Percentiles rank a stretch among this genome's conserved stretches.
These are phyloP conservation scores for Protaetia brevitarsis DNA, from an alignment of 1,140 invertebrate species.

Conservation along the genomic window DNA sequence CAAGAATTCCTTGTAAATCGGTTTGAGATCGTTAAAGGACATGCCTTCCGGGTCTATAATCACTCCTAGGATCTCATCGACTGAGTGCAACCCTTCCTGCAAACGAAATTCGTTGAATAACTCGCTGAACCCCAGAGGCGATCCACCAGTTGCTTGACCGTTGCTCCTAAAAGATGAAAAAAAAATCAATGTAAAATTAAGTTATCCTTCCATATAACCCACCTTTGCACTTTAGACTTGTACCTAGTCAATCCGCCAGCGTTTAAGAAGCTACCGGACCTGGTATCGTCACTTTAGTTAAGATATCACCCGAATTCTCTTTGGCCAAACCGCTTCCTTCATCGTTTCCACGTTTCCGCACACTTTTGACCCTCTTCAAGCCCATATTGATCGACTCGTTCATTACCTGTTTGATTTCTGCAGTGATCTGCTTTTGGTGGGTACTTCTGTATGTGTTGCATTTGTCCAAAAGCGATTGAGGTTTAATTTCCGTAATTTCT, in stretches of 20 bases:
- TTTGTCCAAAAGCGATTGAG: constrained; percentile 46
- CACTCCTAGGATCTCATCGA: constrained; percentile 82
- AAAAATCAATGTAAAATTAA: neutral
- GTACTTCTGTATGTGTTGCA: constrained; percentile 53
- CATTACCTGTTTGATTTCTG: constrained; percentile 47
- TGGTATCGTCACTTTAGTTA: constrained; percentile 81
- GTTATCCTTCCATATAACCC: no score
- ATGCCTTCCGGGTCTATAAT: constrained; percentile 88
- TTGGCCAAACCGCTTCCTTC: constrained; percentile 26
- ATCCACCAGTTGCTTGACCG: constrained; percentile 61
- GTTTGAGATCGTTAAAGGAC: constrained; percentile 88
- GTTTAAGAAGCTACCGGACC: constrained; percentile 80
- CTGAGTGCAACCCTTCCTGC: constrained; percentile 79
- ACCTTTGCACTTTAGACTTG: constrained; percentile 63
- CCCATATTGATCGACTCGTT: constrained; percentile 45
- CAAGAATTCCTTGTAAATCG: constrained; percentile 85
- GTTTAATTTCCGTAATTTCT: constrained; percentile 49
- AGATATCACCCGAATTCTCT: constrained; percentile 65
- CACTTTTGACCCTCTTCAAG: constrained; percentile 52
- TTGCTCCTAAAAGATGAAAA: constrained; percentile 54
- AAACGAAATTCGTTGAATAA: constrained; percentile 78
- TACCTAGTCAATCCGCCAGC: constrained; percentile 67
- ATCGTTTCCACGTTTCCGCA: constrained; percentile 43
- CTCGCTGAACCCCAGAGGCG: constrained; percentile 77
- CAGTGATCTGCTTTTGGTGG: constrained; percentile 45